Conservation (phyloP, 2,888 invertebrate species). For the Pecten maximus region DNA sequence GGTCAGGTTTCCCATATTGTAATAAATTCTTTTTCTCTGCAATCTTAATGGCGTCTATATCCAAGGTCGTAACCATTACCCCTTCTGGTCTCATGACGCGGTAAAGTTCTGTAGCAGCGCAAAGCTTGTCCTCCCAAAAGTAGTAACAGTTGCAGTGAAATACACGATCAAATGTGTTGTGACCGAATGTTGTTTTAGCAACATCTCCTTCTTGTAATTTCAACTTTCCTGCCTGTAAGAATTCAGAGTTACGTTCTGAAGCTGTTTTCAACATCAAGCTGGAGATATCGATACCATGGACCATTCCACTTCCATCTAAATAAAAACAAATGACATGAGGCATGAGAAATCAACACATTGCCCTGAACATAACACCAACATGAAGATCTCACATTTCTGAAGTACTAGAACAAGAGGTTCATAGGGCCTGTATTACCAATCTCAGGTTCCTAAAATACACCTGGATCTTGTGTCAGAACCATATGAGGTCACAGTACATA, state of each 20-base stretch:
- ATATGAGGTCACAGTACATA: too few species aligned
- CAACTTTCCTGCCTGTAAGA: constrained; percentile 67
- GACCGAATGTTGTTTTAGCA: constrained; percentile 65
- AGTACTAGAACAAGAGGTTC: too few species aligned
- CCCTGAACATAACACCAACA: too few species aligned
- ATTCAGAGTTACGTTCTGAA: constrained; percentile 48
- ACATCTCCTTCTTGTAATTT: constrained; percentile 64
- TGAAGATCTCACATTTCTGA: too few species aligned
- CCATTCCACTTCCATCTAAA: constrained; percentile 71
- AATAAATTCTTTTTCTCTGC: constrained; percentile 57
- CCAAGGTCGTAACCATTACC: constrained; percentile 70
- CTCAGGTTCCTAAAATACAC: too few species aligned
- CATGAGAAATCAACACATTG: too few species aligned
- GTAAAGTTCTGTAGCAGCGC: constrained; percentile 65
- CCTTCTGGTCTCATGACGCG: constrained; percentile 75
- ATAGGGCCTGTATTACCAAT: too few species aligned
- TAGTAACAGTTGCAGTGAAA: constrained; percentile 78
- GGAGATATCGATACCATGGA: constrained; percentile 76
- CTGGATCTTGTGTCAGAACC: too few species aligned
- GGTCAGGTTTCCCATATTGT: constrained; percentile 66
- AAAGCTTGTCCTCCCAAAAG: constrained; percentile 75
- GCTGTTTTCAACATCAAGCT: constrained; percentile 69
- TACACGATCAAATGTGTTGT: constrained; percentile 71
- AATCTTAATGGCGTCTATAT: constrained; percentile 55
- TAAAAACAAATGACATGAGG: constrained; percentile 39